A percentile compares a stretch with the other conserved stretches of the same genome.
phyloP scores from a whole-genome alignment of 1,140 invertebrate genomes.

The Maniola jurtina region DNA sequence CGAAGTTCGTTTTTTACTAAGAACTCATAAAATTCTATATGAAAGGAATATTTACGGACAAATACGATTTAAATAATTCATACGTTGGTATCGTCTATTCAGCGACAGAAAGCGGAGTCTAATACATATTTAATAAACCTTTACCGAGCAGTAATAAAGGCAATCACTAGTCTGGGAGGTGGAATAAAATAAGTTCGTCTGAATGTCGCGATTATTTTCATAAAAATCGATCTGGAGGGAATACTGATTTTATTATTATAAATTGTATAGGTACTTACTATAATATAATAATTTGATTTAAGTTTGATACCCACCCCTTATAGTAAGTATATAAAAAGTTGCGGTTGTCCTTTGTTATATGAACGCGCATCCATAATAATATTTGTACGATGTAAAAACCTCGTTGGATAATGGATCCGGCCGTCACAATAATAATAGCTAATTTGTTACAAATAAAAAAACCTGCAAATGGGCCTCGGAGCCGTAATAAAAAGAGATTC shows the following conservation, averaged over 20 bases:
- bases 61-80: conserved; percentile 48
- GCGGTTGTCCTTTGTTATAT: not conserved
- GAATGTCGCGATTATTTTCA: conserved; percentile 5
- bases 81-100: conserved; percentile 41
- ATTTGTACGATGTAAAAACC: conserved; percentile 45
- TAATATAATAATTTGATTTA: not conserved
- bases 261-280: not conserved
- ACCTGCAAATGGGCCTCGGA: conserved; percentile 71
- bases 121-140: conserved; percentile 65
- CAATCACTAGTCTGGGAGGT: conserved; percentile 46
- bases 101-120: conserved; percentile 42
- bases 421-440: conserved; percentile 68
- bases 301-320: too few relatives aligned
- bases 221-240: not conserved
- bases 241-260: not conserved
- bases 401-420: conserved; percentile 57
- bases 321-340: too few relatives aligned
- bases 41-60: conserved; percentile 39
- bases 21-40: conserved; percentile 32
- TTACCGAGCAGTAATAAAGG: conserved; percentile 48
- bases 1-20: not conserved
- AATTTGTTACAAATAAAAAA: conserved; percentile 77
- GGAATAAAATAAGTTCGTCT: conserved; percentile 46
- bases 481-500: conserved; percentile 76
- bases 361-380: conserved; percentile 5